These are phyloP conservation scores for Calameuta pallipes DNA, from an alignment of 2,888 invertebrate genomes.

Conservation along the genomic window DNA sequence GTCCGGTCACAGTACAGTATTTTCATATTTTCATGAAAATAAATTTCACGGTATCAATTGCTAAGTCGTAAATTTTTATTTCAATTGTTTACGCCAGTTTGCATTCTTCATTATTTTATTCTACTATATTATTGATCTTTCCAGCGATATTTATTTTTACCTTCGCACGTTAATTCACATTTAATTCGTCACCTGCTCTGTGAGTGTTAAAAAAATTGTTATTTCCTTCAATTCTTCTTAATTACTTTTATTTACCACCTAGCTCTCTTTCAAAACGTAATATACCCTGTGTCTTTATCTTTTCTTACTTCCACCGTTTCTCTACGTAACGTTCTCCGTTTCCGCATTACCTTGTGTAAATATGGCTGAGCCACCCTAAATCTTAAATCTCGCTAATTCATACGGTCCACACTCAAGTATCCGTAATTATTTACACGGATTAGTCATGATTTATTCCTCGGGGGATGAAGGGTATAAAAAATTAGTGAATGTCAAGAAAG, in stretches of 20 bases:
- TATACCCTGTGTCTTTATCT: background rate
- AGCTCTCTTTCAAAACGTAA: background rate
- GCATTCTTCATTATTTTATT: background rate
- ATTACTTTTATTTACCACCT: background rate
- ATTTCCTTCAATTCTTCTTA: background rate
- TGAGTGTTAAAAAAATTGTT: background rate
- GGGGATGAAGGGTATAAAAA: background rate
- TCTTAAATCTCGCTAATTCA: background rate
- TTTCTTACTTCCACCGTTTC: background rate
- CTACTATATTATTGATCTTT: background rate
- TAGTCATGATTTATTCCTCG: background rate
- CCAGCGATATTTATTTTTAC: background rate
- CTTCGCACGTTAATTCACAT: background rate
- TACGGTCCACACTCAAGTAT: background rate
- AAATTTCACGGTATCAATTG: background rate
- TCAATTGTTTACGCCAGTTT: background rate
- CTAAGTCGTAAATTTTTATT: background rate
- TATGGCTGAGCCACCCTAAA: background rate
- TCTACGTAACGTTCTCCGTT: background rate
- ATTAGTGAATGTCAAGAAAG: background rate
- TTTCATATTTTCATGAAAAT: background rate
- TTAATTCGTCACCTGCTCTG: background rate
- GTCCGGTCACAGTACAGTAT: background rate
- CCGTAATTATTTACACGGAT: background rate
- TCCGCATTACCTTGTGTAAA: background rate